phyloP scores from a whole-genome alignment of 2,888 invertebrate species.

The Idaea dimidiata region DNA sequence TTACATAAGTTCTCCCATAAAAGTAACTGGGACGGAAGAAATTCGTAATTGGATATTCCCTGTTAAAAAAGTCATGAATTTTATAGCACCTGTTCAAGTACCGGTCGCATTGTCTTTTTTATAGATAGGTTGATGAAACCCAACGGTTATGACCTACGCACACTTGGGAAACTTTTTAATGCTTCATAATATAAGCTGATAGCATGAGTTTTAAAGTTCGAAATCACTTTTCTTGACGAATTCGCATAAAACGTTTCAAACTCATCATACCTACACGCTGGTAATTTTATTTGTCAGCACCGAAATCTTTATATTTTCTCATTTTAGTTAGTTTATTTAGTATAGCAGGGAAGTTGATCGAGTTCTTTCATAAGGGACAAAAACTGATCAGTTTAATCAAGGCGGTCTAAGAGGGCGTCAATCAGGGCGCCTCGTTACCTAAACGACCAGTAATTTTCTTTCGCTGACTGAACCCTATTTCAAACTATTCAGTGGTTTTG shows the following conservation, averaged over 20 bases:
- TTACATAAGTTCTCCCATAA: conserved; percentile 1
- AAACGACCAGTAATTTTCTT: conserved; percentile 72
- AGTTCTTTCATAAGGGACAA: conserved; percentile 67
- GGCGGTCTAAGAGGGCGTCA: conserved; percentile 57
- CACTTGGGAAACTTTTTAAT: conserved; percentile 30
- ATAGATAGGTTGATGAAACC: conserved; percentile 14
- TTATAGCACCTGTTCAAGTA: background rate
- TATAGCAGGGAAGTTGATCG: conserved; percentile 50
- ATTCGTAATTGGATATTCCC: background rate
- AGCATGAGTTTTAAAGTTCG: conserved; percentile 27
- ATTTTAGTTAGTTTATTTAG: conserved; percentile 41
- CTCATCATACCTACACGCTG: conserved; percentile 24
- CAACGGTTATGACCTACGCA: conserved; percentile 23
- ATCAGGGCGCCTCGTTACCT: conserved; percentile 71
- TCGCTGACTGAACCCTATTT: conserved; percentile 69
- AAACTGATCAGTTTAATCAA: conserved; percentile 77
- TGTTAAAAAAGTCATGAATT: background rate
- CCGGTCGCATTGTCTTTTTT: conserved; percentile 17
- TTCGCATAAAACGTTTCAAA: conserved; percentile 30
- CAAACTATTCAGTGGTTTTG: conserved; percentile 47
- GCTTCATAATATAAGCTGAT: conserved; percentile 29
- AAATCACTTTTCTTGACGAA: conserved; percentile 34
- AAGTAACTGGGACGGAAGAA: background rate
- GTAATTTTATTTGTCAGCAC: conserved; percentile 26
- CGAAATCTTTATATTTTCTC: conserved; percentile 32